Conservation (phyloP, 2,797 vertebrate genomes). For the Eulemur coronatus region DNA sequence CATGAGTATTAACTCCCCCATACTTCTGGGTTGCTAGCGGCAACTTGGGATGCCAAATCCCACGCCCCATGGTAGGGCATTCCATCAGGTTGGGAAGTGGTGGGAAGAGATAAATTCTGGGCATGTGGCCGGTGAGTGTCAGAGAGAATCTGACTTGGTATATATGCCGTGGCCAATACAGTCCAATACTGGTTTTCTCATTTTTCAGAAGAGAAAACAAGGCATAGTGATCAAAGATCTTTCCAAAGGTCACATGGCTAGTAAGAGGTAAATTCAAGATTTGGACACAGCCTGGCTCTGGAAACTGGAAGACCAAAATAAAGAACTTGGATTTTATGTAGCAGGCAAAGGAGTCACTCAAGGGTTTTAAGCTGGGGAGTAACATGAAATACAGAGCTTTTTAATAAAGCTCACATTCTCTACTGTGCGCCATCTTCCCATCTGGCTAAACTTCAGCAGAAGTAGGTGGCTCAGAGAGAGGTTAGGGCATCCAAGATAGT, state of each 20-base stretch:
- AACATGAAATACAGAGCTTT: background rate
- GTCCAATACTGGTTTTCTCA: background rate
- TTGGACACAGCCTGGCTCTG: conserved; percentile 3
- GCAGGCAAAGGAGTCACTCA: background rate
- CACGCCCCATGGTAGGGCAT: background rate
- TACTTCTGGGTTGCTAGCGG: background rate
- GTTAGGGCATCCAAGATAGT: background rate
- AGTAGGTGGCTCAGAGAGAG: background rate
- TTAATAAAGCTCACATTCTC: background rate
- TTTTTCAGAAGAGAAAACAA: background rate
- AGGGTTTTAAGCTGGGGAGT: background rate
- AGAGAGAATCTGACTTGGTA: background rate
- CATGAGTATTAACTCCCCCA: background rate
- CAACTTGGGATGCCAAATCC: background rate
- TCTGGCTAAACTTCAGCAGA: background rate
- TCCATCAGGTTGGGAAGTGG: background rate
- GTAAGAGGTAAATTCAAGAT: background rate
- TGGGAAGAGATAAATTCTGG: background rate
- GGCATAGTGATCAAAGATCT: background rate
- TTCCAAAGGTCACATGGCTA: background rate
- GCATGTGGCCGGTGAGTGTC: background rate
- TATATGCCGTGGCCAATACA: background rate
- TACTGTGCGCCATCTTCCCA: background rate
- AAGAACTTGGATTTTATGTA: background rate
- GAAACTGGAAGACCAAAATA: background rate